Conservation (phyloP, 2,113 vertebrate genomes). For the human (Homo sapiens) region GRCh38 chr19:44477501-44478000, state of each 20-base stretch:
- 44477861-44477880: conserved; percentile 41
- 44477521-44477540: conserved; percentile 32
- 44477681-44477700: conserved; percentile 55
- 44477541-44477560: conserved; percentile 33
- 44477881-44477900: conserved; percentile 11
- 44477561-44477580: conserved; percentile 53
- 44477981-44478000: conserved; percentile 27
- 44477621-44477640: neutral
- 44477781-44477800: neutral
- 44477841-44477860: conserved; percentile 35
- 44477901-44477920: neutral
- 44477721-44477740: neutral
- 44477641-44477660: conserved; percentile 6
- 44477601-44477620: conserved; percentile 25
- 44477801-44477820: conserved; percentile 22
- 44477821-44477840: conserved; percentile 52
- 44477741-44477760: neutral
- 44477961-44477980: conserved; percentile 51
- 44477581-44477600: neutral
- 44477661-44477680: conserved; percentile 38
- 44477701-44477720: conserved; percentile 3
- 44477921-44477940: conserved; percentile 7
- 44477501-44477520: conserved; percentile 19
- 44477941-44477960: conserved; percentile 19
- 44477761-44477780: neutral